Base-by-base conservation (phyloP, 2,888 invertebrate species). In the Agriopis aurantiaria region DNA sequence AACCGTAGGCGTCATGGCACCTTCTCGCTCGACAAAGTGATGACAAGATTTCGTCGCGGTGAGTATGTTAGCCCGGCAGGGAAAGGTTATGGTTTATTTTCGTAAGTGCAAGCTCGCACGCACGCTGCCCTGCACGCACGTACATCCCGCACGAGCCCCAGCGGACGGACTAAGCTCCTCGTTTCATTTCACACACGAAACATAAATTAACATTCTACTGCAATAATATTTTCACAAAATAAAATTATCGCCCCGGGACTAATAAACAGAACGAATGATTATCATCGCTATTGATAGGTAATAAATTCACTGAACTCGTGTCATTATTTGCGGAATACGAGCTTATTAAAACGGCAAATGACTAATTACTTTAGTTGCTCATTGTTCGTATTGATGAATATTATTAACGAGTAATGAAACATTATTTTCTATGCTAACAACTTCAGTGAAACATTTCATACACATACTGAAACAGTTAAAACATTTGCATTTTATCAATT, bases 241-340 rank as follows among this genome's bases (percentile, higher is more conserved):
- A 70, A 71, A 72, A 68, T 69, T 46, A 75, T 67, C 71, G 55
- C 57, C 68, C 43, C 51, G 76, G 74, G 76, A 74, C 71, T 72
- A 72, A 77, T 75, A 74, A 75, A 74, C 71, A 62, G 65, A 52
- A 66, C 68, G 68, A 69, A 67, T 68, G 73, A 73, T 73, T 72
- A 68, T 68, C 69, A 73, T 68, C 68, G 55, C 64, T 53, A 74
- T 74, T 72, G 74, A 74, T 71, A 60, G 63, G 55, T 46, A 45
- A 63, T 67, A 67, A 66, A 66, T 67, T 59, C 43, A 58, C 23
- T 40, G 55, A 45, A 60, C 14, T 53, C 62, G 48, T 52, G 17
- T 64, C 64, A 59, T 59, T 68, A 64, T 61, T 56, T 66, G 66
- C 55, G 51, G 55, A 57, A 48, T 56, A 48, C 45, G 33, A 59